Conservation (phyloP, 1,140 invertebrate species). For the Ceratina japonica region DNA sequence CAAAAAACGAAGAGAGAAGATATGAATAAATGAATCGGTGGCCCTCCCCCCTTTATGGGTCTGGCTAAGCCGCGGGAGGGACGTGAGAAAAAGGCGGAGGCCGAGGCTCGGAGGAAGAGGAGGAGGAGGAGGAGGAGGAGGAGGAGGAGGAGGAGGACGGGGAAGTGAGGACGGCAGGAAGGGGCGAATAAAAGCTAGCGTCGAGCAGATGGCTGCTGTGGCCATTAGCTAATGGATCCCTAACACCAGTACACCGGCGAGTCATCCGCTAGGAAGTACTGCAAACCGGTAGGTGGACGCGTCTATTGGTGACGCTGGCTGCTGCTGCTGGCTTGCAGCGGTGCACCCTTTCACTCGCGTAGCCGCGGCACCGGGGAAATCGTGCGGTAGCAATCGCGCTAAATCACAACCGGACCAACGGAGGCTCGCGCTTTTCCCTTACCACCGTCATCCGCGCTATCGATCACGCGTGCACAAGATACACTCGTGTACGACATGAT, state of each 20-base stretch:
- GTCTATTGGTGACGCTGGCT: constrained; percentile 51
- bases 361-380: constrained; percentile 40
- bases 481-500: background rate
- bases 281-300: constrained; percentile 62
- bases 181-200: constrained; percentile 73
- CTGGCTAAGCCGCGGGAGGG: constrained; percentile 50
- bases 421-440: constrained; percentile 18
- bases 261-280: constrained; percentile 63
- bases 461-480: constrained; percentile 10
- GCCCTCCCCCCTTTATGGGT: constrained; percentile 38
- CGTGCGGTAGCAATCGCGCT: constrained; percentile 57
- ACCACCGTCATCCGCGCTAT: background rate
- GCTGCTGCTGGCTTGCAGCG: background rate
- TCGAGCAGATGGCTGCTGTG: constrained; percentile 73
- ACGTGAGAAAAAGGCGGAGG: constrained; percentile 45
- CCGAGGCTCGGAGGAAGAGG: constrained; percentile 6
- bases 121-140: too few species aligned
- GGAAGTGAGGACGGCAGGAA: constrained; percentile 60
- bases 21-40: constrained; percentile 68
- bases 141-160: too few species aligned
- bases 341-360: constrained; percentile 50
- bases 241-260: constrained; percentile 66
- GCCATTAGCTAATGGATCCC: constrained; percentile 78
- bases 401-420: constrained; percentile 63
- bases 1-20: constrained; percentile 42